phyloP scores from a whole-genome alignment of 2,113 vertebrate species.

The Aphyosemion australe region DNA sequence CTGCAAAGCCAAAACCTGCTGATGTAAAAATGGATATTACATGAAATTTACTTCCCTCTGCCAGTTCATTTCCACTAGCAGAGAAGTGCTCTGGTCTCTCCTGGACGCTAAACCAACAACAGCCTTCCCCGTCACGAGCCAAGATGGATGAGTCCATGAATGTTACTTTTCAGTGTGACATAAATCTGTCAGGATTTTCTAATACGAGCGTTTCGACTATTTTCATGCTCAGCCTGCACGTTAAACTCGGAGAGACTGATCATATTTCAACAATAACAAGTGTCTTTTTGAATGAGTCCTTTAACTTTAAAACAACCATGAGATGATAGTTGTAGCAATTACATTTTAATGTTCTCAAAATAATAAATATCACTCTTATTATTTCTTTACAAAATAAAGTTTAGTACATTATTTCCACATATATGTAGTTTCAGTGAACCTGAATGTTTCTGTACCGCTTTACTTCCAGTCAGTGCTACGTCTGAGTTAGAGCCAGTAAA shows the following conservation, averaged over 20 bases:
- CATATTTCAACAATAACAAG: no score
- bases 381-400: slow-evolving; percentile 13
- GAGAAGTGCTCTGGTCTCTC: no score
- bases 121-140: no score
- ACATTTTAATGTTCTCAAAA: slow-evolving; percentile 42
- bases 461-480: slow-evolving; percentile 12
- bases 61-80: neutral
- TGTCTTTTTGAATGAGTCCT: no score
- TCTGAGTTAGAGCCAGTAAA: neutral
- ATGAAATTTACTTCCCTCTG: slow-evolving; percentile 28
- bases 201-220: no score
- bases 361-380: slow-evolving; percentile 63
- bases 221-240: no score
- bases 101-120: no score
- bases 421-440: neutral
- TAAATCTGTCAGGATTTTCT: no score
- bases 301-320: neutral
- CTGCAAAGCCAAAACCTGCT: slow-evolving; percentile 3
- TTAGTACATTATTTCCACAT: slow-evolving; percentile 39
- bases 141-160: no score
- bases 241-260: no score
- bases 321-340: neutral
- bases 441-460: slow-evolving; percentile 56
- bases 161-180: no score
- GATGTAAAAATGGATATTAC: slow-evolving; percentile 49